Evolutionary conservation across 2,113 vertebrate species (phyloP).

Genomic region (Aegithalos caudatus): DNA sequence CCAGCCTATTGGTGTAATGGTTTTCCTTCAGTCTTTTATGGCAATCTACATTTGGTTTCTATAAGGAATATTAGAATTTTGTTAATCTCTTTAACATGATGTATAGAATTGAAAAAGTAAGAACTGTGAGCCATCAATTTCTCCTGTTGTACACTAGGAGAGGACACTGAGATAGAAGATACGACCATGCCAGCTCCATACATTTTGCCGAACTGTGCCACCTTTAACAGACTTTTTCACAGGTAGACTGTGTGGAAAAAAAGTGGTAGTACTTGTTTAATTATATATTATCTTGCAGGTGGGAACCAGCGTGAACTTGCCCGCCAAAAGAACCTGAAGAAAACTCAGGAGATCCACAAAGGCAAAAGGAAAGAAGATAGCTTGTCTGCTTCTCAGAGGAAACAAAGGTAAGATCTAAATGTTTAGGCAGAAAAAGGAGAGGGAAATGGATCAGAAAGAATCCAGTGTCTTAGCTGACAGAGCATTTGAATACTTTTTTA

Average conservation of each 20-base stretch:
- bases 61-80: not conserved
- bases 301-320: conserved; percentile 80
- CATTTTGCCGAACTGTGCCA: not conserved
- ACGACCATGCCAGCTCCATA: not conserved
- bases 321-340: conserved; percentile 79
- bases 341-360: conserved; percentile 75
- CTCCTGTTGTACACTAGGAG: not conserved
- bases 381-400: conserved; percentile 75
- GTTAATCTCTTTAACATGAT: not conserved
- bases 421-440: not conserved
- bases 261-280: not conserved
- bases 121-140: not conserved
- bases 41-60: not conserved
- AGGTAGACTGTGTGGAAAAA: not conserved
- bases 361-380: conserved; percentile 80
- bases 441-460: not conserved
- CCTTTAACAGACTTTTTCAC: not conserved
- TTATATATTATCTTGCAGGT: conserved; percentile 21
- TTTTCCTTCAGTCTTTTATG: not conserved
- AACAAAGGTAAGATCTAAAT: conserved; percentile 67
- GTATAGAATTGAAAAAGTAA: not conserved
- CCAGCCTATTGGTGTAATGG: accelerated
- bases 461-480: not conserved
- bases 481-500: not conserved
- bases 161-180: not conserved